Conservation (phyloP, 30 jellyfish, hydroid and myxozoan species). For the Mastigias papua region DNA sequence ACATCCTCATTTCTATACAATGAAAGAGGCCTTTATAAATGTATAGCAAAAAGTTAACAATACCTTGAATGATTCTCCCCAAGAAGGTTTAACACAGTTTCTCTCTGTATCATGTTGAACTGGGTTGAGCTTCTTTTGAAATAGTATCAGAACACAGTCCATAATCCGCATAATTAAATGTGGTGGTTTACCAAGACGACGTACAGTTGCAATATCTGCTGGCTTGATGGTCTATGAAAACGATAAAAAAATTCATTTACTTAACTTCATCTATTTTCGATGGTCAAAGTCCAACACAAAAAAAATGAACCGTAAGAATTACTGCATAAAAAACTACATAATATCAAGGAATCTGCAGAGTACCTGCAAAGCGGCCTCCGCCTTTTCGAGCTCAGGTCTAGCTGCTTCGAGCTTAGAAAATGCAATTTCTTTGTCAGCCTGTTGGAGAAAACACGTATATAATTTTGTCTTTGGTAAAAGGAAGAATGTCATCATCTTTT, state of each 20-base stretch:
- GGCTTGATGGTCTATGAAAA: constrained; percentile 81
- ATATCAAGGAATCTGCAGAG: too few species aligned
- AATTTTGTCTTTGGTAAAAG: too few species aligned
- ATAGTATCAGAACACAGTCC: constrained; percentile 85
- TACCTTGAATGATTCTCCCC: constrained; percentile 90
- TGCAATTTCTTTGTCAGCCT: constrained; percentile 87
- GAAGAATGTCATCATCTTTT: too few species aligned
- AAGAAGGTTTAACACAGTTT: constrained; percentile 66
- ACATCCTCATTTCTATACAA: too few species aligned
- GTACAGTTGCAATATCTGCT: constrained; percentile 89
- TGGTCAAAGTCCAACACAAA: not conserved
- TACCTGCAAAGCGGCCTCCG: constrained; percentile 91
- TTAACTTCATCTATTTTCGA: not conserved
- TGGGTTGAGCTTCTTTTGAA: constrained; percentile 53
- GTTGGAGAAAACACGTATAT: too few species aligned
- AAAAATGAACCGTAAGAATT: not conserved
- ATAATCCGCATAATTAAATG: constrained; percentile 91
- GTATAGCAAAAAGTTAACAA: not conserved
- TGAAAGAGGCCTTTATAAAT: too few species aligned
- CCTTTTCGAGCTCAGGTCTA: constrained; percentile 78
- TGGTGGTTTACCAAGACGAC: constrained; percentile 90
- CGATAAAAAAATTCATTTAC: not conserved
- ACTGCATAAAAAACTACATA: not conserved
- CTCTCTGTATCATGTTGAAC: constrained; percentile 81
- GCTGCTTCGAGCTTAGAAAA: constrained; percentile 81